Evolutionary conservation across 2,113 vertebrate genomes (phyloP).

Genomic region (Rhinolophus ferrumequinum): DNA sequence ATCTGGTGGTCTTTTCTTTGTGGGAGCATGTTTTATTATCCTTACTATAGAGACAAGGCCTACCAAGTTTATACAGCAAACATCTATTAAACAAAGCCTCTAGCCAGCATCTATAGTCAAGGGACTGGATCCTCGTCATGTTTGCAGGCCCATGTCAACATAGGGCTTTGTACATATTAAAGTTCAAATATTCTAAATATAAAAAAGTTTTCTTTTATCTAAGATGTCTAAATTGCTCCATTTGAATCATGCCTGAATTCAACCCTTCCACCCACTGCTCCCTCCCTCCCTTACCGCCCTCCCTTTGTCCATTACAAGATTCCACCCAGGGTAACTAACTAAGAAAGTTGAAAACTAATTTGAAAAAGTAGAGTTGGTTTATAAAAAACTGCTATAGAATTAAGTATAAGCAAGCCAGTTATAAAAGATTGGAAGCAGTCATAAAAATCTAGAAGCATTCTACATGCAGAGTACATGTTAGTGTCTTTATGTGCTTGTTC

Average conservation of each 20-base stretch:
- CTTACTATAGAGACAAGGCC: background rate
- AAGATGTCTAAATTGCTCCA: background rate
- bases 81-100: background rate
- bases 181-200: background rate
- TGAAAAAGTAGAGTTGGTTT: background rate
- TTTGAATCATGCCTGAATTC: background rate
- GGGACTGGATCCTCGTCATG: background rate
- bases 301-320: background rate
- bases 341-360: background rate
- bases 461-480: background rate
- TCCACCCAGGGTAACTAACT: background rate
- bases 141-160: background rate
- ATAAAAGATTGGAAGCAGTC: background rate
- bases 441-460: background rate
- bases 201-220: background rate
- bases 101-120: background rate
- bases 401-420: background rate
- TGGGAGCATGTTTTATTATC: background rate
- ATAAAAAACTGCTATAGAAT: background rate
- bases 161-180: background rate
- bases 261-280: background rate
- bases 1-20: constrained; percentile 8
- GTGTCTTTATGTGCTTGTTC: constrained; percentile 23
- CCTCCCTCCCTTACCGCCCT: background rate
- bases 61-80: background rate